phyloP scores from a whole-genome alignment of 2,888 invertebrate species.

The Phorcus lineatus region DNA sequence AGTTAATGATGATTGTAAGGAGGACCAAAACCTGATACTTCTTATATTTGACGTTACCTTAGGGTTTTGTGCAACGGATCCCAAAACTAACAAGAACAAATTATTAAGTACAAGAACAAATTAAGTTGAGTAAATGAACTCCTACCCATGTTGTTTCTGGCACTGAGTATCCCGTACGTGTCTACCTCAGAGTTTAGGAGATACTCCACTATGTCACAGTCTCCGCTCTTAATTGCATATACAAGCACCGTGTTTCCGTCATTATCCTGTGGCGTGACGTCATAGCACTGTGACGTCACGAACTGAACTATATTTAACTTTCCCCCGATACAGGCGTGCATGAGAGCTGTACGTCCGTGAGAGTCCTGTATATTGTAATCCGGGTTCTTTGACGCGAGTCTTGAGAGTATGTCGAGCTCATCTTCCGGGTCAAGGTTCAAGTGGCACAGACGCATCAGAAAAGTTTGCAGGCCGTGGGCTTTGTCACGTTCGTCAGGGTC shows the following conservation, averaged over 20 bases:
- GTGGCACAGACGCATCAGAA: constrained; percentile 63
- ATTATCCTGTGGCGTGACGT: constrained; percentile 47
- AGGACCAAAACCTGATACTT: no score
- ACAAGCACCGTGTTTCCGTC: constrained; percentile 60
- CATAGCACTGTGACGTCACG: constrained; percentile 46
- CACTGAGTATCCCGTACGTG: constrained; percentile 33
- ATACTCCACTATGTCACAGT: constrained; percentile 48
- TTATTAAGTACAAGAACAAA: no score
- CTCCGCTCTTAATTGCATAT: constrained; percentile 56
- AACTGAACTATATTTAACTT: constrained; percentile 47
- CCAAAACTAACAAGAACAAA: no score
- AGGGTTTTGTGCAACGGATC: no score
- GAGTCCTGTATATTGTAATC: constrained; percentile 60
- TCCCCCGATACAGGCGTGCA: constrained; percentile 64
- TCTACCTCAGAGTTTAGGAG: constrained; percentile 47
- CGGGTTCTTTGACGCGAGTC: constrained; percentile 45
- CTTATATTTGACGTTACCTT: no score
- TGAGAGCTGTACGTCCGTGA: constrained; percentile 57
- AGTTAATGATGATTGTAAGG: no score
- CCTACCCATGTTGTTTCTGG: constrained; percentile 52
- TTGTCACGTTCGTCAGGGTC: constrained; percentile 59
- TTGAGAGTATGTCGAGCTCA: constrained; percentile 42
- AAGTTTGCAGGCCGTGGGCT: constrained; percentile 59
- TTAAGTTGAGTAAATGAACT: no score
- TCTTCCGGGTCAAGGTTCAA: constrained; percentile 40